Percentiles rank a stretch among this genome's conserved stretches.
Conservation (phyloP, 2,797 vertebrate genomes). For the Hoplostethus mediterraneus region DNA sequence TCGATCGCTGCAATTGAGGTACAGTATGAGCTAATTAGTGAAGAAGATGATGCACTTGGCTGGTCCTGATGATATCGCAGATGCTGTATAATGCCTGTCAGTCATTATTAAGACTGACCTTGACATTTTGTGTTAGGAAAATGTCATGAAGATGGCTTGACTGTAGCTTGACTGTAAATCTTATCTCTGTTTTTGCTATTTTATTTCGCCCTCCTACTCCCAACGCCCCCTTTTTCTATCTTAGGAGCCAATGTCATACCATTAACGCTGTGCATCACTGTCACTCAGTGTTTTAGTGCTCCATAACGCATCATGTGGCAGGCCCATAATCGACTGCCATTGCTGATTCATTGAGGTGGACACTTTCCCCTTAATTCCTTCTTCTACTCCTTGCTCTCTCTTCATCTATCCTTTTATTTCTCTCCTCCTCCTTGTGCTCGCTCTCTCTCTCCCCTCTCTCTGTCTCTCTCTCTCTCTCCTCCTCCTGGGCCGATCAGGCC, state of each 20-base stretch:
- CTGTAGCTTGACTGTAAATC: not conserved
- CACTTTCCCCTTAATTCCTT: constrained; percentile 75
- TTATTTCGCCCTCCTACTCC: constrained; percentile 8
- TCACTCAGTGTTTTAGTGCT: constrained; percentile 61
- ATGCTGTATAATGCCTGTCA: constrained; percentile 34
- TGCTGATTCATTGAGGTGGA: constrained; percentile 84
- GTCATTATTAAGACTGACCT: constrained; percentile 67
- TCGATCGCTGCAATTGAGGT: constrained; percentile 71
- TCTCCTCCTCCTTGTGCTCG: constrained; percentile 5
- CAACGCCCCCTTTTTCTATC: constrained; percentile 16
- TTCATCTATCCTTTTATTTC: constrained; percentile 29
- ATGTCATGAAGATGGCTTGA: constrained; percentile 6
- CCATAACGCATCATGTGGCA: constrained; percentile 58
- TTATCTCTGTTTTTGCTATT: constrained; percentile 3
- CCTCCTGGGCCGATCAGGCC: constrained; percentile 78
- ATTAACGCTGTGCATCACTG: constrained; percentile 54
- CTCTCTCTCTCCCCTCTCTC: constrained; percentile 12
- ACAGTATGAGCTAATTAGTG: constrained; percentile 70
- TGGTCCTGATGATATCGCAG: constrained; percentile 54
- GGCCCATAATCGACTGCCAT: constrained; percentile 77
- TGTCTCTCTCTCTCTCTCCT: constrained; percentile 54
- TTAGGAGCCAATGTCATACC: constrained; percentile 9
- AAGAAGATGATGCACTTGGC: constrained; percentile 63
- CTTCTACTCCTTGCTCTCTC: constrained; percentile 52
- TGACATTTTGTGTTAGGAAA: constrained; percentile 50